Evolutionary conservation across 2,797 vertebrate species (phyloP).

Genomic region (Podarcis lilfordi): DNA sequence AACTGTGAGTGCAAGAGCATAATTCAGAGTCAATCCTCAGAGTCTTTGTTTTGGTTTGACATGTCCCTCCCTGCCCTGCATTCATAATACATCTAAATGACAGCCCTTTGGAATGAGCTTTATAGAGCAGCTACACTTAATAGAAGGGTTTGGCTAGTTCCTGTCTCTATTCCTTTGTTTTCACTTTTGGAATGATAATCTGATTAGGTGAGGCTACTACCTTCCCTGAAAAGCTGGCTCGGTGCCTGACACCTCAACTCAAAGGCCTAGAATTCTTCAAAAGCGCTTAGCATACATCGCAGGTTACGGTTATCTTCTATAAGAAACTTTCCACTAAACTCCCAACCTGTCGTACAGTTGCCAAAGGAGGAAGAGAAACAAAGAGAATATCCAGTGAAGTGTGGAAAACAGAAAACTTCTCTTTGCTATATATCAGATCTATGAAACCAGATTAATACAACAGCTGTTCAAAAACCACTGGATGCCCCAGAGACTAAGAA

Average conservation of each 20-base stretch:
- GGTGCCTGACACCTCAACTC: neutral
- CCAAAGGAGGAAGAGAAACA: neutral
- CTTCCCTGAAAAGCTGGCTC: constrained; percentile 38
- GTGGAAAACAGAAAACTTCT: neutral
- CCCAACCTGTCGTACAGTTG: neutral
- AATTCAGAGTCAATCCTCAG: constrained; percentile 10
- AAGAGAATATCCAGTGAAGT: neutral
- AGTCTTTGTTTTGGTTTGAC: constrained; percentile 31
- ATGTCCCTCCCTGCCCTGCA: neutral
- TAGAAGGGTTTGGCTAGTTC: constrained; percentile 33
- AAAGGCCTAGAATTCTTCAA: constrained; percentile 13
- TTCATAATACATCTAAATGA: constrained; percentile 12
- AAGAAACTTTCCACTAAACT: constrained; percentile 12
- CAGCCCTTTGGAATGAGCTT: constrained; percentile 18
- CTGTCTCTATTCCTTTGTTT: constrained; percentile 9
- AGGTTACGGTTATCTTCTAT: neutral
- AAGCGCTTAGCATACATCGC: neutral
- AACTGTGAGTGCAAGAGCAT: constrained; percentile 1
- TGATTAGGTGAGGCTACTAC: constrained; percentile 43
- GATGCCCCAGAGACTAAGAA: neutral
- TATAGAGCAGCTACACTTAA: constrained; percentile 26
- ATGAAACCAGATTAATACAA: neutral
- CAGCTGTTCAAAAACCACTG: neutral
- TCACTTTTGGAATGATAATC: constrained; percentile 33
- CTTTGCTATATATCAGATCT: neutral